These are phyloP conservation scores for Lasioglossum leucozonium DNA, from an alignment of 2,888 invertebrate species.

Conservation along the genomic window DNA sequence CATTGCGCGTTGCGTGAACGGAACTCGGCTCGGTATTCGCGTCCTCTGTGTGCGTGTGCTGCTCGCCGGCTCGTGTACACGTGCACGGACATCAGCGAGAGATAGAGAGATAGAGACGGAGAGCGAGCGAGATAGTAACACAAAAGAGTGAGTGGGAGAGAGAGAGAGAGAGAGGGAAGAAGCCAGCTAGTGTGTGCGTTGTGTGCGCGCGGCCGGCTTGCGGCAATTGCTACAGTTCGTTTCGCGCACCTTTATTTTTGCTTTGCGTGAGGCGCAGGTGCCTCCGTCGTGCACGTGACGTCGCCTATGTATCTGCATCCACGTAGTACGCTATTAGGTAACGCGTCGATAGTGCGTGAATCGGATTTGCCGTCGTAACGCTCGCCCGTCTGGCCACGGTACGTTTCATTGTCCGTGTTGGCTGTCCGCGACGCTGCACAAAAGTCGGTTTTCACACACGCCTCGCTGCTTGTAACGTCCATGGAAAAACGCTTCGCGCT, in stretches of 20 bases:
- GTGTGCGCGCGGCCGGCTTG: conserved; percentile 30
- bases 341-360: conserved; percentile 73
- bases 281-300: conserved; percentile 70
- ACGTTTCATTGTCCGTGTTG: conserved; percentile 44
- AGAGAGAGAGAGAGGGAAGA: neutral
- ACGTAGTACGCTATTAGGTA: conserved; percentile 76
- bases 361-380: conserved; percentile 60
- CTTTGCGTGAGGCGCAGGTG: conserved; percentile 67
- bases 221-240: conserved; percentile 62
- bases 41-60: neutral
- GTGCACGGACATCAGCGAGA: neutral
- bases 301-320: conserved; percentile 78
- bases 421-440: conserved; percentile 14
- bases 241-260: conserved; percentile 70
- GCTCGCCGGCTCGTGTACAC: neutral
- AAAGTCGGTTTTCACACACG: conserved; percentile 34
- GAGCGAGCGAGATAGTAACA: neutral
- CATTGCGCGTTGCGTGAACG: conserved; percentile 71
- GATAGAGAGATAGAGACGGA: neutral
- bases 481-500: conserved; percentile 5
- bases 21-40: conserved; percentile 32
- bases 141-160: neutral
- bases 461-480: neutral
- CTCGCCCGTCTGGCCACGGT: conserved; percentile 29
- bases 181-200: neutral